These are phyloP conservation scores for Lucilia sericata DNA, from an alignment of 1,140 invertebrate species.

Conservation along the genomic window DNA sequence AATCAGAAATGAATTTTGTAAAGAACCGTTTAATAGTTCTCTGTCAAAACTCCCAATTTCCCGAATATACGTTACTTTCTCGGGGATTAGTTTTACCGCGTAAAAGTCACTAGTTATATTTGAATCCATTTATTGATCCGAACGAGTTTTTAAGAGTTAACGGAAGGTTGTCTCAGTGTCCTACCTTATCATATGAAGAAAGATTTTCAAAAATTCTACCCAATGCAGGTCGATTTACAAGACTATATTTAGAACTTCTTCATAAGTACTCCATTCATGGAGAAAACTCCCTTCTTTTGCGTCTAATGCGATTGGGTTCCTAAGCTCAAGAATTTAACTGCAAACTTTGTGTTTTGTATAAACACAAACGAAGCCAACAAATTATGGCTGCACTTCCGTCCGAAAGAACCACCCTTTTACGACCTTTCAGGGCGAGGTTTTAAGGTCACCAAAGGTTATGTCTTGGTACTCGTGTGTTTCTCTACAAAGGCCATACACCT, in stretches of 20 bases:
- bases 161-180: background rate
- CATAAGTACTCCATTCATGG: background rate
- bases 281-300: background rate
- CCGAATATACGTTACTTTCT: background rate
- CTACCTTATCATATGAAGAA: background rate
- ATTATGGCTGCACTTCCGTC: background rate
- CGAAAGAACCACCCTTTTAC: background rate
- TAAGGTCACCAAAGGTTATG: constrained; percentile 52
- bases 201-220: background rate
- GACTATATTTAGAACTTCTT: too few species aligned
- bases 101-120: background rate
- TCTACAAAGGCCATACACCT: constrained; percentile 48
- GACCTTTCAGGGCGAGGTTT: background rate
- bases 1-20: background rate
- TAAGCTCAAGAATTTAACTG: background rate
- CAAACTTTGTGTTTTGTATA: background rate
- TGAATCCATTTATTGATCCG: constrained; percentile 11
- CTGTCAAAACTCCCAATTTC: background rate
- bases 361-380: background rate
- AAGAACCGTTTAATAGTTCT: background rate
- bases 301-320: background rate
- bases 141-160: background rate
- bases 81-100: background rate
- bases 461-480: constrained; percentile 55
- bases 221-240: background rate